A percentile compares a stretch with the other conserved stretches of the same genome.
phyloP scores from a whole-genome alignment of 2,888 invertebrate species.

The Pachymerium ferrugineum region DNA sequence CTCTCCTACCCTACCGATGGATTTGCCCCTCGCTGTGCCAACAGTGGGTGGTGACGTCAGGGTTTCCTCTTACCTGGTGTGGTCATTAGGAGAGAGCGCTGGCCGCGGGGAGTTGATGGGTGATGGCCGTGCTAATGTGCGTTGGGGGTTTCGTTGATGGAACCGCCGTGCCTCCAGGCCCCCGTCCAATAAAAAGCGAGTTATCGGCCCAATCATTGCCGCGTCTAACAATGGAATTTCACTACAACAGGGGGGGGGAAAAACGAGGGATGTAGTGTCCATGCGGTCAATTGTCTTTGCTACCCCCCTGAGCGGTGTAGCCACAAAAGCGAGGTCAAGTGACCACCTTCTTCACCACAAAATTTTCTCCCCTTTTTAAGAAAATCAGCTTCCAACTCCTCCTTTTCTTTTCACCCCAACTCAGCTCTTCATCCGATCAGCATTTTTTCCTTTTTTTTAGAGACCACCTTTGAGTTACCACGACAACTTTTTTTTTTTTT shows the following conservation, averaged over 20 bases:
- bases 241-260: constrained; percentile 4
- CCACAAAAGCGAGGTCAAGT: constrained; percentile 1
- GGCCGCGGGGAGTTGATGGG: constrained; percentile 15
- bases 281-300: constrained; percentile 21
- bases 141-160: constrained; percentile 16
- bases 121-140: constrained; percentile 16
- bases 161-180: constrained; percentile 14
- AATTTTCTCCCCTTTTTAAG: not conserved
- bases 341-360: not conserved
- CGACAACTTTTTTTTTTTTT: not conserved
- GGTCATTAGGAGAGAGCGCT: constrained; percentile 2
- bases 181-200: constrained; percentile 12
- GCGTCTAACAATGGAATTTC: not conserved
- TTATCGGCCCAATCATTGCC: constrained; percentile 17
- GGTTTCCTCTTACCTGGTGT: constrained; percentile 20
- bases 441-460: too few relatives aligned
- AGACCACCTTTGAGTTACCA: not conserved
- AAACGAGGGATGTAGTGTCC: not conserved
- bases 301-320: not conserved
- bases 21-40: constrained; percentile 5
- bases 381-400: not conserved
- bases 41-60: not conserved
- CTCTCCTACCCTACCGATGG: not conserved
- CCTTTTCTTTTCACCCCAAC: not conserved
- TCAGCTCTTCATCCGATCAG: constrained; percentile 8